These are phyloP conservation scores for Bolborhynchus lineola DNA, from an alignment of 2,113 vertebrate genomes.

Conservation along the genomic window DNA sequence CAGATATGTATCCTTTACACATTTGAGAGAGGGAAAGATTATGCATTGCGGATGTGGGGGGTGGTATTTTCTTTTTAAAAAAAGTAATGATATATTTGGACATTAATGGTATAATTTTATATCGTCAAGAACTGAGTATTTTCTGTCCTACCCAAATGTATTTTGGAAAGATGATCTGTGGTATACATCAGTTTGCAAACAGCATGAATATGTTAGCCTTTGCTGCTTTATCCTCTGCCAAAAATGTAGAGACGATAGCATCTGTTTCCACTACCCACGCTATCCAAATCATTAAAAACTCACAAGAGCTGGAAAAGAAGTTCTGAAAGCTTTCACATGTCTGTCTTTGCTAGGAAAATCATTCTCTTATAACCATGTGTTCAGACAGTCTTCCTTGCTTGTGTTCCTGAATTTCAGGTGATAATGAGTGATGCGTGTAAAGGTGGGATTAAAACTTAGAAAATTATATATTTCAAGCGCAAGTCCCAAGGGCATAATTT, in stretches of 20 bases:
- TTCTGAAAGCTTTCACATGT: conserved; percentile 67
- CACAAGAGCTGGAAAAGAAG: conserved; percentile 63
- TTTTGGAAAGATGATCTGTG: conserved; percentile 73
- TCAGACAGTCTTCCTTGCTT: conserved; percentile 6
- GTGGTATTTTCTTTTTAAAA: neutral
- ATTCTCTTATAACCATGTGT: conserved; percentile 15
- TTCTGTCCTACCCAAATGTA: conserved; percentile 52
- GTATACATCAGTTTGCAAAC: conserved; percentile 75
- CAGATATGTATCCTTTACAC: neutral
- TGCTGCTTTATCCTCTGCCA: conserved; percentile 76
- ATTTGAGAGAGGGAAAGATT: neutral
- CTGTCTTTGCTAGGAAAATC: conserved; percentile 52
- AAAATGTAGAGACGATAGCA: conserved; percentile 73
- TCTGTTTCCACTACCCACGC: conserved; percentile 77
- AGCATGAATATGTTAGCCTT: conserved; percentile 76
- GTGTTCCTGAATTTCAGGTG: conserved; percentile 43
- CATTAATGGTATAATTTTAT: conserved; percentile 30
- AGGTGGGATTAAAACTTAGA: conserved; percentile 7
- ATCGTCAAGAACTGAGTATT: conserved; percentile 46
- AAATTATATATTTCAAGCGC: neutral
- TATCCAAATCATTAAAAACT: conserved; percentile 71
- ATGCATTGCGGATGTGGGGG: neutral
- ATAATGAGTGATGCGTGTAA: conserved; percentile 1
- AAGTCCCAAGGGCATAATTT: neutral
- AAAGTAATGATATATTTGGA: conserved; percentile 25